Conservation (phyloP, 2,888 invertebrate genomes). For the Tinea semifulvella region DNA sequence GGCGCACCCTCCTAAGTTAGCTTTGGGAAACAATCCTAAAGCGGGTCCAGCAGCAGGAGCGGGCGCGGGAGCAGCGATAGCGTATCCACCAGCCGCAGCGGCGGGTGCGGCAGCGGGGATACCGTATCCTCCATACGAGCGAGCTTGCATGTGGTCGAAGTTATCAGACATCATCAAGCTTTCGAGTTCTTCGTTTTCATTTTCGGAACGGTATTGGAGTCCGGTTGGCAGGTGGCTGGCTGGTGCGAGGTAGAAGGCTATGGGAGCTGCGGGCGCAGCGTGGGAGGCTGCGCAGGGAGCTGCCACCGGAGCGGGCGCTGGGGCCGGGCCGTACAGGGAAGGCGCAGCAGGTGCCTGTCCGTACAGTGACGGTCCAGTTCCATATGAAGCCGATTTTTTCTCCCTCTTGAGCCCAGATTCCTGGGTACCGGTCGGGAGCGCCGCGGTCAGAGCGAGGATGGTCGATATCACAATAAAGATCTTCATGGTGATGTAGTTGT, state of each 20-base stretch:
- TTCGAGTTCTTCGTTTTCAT: constrained; percentile 15
- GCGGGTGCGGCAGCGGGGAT: neutral
- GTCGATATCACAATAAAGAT: constrained; percentile 20
- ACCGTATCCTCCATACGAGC: constrained; percentile 12
- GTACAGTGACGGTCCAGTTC: neutral
- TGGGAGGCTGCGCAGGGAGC: constrained; percentile 16
- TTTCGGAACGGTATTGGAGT: constrained; percentile 20
- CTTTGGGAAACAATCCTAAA: constrained; percentile 25
- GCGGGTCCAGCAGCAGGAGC: constrained; percentile 16
- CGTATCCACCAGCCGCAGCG: neutral
- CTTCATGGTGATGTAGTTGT: constrained; percentile 21
- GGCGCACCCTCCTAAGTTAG: constrained; percentile 24
- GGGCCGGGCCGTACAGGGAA: neutral
- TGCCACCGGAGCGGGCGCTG: constrained; percentile 3
- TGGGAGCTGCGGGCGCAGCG: constrained; percentile 18
- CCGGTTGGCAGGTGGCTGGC: constrained; percentile 3
- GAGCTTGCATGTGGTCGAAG: constrained; percentile 10
- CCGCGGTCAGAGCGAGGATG: constrained; percentile 20
- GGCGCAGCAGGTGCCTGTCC: neutral
- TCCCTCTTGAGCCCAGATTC: constrained; percentile 15
- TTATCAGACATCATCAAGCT: constrained; percentile 14
- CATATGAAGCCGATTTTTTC: constrained; percentile 20
- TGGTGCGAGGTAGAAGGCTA: constrained; percentile 21
- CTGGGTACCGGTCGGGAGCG: constrained; percentile 19
- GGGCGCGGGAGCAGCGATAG: neutral